Percentiles rank a stretch among this genome's conserved stretches.
phyloP scores from a whole-genome alignment of 2,113 vertebrate genomes.

The Pristiophorus japonicus region DNA sequence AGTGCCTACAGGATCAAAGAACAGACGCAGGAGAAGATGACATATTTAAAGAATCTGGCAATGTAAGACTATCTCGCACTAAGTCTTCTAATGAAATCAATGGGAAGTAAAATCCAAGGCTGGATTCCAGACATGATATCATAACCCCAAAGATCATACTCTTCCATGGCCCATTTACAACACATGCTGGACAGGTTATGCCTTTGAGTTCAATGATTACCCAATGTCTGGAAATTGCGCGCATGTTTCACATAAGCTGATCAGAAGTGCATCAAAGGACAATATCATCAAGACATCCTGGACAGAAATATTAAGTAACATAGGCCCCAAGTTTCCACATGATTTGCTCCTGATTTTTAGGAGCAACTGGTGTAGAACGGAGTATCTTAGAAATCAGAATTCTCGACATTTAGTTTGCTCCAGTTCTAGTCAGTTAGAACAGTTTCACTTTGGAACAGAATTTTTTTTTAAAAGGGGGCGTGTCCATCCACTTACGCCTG shows the following conservation, averaged over 20 bases:
- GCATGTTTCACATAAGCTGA: background rate
- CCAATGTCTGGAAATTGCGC: background rate
- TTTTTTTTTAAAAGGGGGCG: no score
- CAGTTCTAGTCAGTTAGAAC: no score
- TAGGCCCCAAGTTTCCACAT: no score
- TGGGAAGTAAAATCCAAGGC: background rate
- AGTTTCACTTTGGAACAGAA: no score
- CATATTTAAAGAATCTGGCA: background rate
- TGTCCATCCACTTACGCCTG: no score
- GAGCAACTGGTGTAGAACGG: no score
- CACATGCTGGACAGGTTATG: background rate
- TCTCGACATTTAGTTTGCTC: no score
- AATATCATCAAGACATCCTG: background rate
- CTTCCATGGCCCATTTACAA: background rate
- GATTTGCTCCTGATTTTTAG: no score
- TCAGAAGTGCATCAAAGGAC: background rate
- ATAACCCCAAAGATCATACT: background rate
- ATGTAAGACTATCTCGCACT: background rate
- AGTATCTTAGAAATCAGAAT: no score
- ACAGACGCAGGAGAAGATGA: background rate
- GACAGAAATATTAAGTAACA: background rate
- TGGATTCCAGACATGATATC: background rate
- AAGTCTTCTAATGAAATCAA: background rate
- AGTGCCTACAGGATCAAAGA: background rate
- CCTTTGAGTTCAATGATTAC: background rate